Conservation (phyloP, 2,888 invertebrate species). For the Leptothorax acervorum region DNA sequence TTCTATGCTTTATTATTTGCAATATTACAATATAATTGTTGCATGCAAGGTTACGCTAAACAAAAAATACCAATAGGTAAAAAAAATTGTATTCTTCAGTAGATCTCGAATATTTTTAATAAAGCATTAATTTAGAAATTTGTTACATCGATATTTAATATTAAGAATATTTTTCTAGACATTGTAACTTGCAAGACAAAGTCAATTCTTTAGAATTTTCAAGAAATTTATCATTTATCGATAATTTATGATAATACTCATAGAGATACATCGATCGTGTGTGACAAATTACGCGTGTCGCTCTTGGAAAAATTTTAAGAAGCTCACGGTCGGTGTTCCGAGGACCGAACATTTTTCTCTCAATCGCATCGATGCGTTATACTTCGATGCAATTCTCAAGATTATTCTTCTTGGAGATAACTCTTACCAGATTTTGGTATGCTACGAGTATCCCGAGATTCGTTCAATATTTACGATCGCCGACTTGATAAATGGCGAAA, state of each 20-base stretch:
- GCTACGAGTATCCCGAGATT: neutral
- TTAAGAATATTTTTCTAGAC: neutral
- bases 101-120: neutral
- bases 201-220: neutral
- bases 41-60: neutral
- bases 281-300: neutral
- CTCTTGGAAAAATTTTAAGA: neutral
- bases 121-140: neutral
- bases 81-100: neutral
- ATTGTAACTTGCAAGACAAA: neutral
- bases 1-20: neutral
- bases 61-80: neutral
- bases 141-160: neutral
- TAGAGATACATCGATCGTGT: neutral
- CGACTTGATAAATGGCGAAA: constrained; percentile 63
- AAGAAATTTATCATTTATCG: neutral
- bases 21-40: constrained; percentile 12
- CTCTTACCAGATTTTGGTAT: constrained; percentile 47
- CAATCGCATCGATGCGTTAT: constrained; percentile 19
- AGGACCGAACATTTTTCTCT: constrained; percentile 16
- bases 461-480: constrained; percentile 61
- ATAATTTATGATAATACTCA: neutral
- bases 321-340: neutral
- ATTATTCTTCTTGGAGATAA: constrained; percentile 45
- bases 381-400: neutral